A percentile compares a stretch with the other conserved stretches of the same genome.
These are phyloP conservation scores for Macrosiphum euphorbiae DNA, from an alignment of 2,888 invertebrate species.

Conservation along the genomic window DNA sequence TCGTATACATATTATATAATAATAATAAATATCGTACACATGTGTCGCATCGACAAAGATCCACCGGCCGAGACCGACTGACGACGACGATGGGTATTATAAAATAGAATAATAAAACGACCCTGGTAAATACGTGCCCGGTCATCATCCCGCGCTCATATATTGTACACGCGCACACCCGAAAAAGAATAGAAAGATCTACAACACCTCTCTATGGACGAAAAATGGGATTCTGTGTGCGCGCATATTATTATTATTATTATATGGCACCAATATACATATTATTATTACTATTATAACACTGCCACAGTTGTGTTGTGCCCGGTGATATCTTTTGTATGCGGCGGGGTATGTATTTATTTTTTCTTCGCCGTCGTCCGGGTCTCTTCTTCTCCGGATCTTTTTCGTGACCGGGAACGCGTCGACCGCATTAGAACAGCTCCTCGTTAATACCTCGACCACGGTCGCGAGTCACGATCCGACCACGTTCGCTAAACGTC, in stretches of 20 bases:
- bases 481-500: conserved; percentile 18
- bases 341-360: background rate
- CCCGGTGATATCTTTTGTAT: background rate
- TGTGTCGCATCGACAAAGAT: background rate
- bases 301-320: background rate
- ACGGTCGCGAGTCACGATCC: conserved; percentile 63
- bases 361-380: background rate
- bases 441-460: conserved; percentile 63
- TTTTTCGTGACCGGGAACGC: conserved; percentile 56
- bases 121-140: conserved; percentile 54
- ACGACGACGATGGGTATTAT: background rate
- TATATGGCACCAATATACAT: background rate
- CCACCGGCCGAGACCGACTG: background rate
- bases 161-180: no score
- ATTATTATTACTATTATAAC: background rate
- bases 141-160: conserved; percentile 9
- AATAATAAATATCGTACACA: background rate
- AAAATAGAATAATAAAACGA: background rate
- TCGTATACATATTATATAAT: background rate
- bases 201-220: no score
- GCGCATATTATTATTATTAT: background rate
- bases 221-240: background rate
- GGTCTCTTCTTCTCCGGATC: conserved; percentile 2
- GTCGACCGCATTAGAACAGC: conserved; percentile 58
- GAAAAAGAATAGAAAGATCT: background rate